Evolutionary conservation across 2,888 invertebrate genomes (phyloP), one percentile per base, ranked within the genome.

Genomic region (Uloborus plumipes): DNA sequence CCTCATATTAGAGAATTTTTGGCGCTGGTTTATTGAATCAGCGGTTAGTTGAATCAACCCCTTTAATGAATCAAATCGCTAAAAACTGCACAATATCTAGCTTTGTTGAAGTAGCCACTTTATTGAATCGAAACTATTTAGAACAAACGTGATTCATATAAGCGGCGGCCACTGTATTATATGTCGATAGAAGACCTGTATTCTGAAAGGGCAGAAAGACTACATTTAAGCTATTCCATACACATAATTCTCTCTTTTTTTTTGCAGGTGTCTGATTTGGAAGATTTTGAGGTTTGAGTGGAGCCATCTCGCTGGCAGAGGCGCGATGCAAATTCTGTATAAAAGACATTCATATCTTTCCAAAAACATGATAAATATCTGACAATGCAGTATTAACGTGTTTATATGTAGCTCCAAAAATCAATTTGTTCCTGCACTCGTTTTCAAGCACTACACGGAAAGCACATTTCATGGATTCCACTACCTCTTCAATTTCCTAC

Each of bases 341-440:
- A 78, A 78, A 78, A 71, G 64, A 78, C 77, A 61, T 62, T 78
- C 65, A 71, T 71, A 78, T 78, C 58, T 71, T 67, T 71, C 69
- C 64, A 70, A 70, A 78, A 62, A 75, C 22, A 61, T 26, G 47
- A 74, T 64, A 78, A 70, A 71, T 64, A 50, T 55, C 65, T 65
- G 77, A 78, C 77, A 78, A 78, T 78, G 70, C 77, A 77, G 77
- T 70, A 77, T 77, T 77, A 50, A 77, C 3, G 71, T 71, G 64
- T 78, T 70, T 78, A 64, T 39, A 65, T 64, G 77, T 78, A 78
- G 77, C 55, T 78, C 53, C 58, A 49, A 64, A n/a, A 71, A 11
- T 9, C 7, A 78, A 70, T 49, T 70, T 76, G 39, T 69, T 50
- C 50, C 53, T 59, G 51, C 76, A 64, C 71, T 49, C 71, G 39